phyloP scores from a whole-genome alignment of 1,140 invertebrate species.

The Euwallacea similis region DNA sequence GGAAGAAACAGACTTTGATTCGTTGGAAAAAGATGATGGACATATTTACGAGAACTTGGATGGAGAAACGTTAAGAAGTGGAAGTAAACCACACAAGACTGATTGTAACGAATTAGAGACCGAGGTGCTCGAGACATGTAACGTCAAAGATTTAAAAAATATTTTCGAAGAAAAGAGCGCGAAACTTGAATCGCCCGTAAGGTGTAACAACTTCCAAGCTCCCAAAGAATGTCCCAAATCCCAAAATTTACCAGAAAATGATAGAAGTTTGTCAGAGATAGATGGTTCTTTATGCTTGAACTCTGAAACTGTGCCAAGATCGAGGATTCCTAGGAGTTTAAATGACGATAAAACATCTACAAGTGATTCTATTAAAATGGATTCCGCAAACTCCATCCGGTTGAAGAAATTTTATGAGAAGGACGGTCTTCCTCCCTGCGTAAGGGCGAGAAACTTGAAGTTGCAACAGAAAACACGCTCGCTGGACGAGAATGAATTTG shows the following conservation, averaged over 20 bases:
- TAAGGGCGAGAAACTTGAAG: slow-evolving; percentile 60
- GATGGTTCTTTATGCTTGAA: background rate
- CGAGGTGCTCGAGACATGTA: slow-evolving; percentile 4
- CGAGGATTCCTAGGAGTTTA: background rate
- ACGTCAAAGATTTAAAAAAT: slow-evolving; percentile 45
- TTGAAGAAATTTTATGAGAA: slow-evolving; percentile 44
- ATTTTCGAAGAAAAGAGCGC: slow-evolving; percentile 41
- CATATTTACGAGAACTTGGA: slow-evolving; percentile 49
- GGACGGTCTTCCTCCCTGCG: slow-evolving; percentile 58
- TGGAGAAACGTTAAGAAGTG: slow-evolving; percentile 36
- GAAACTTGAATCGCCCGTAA: background rate
- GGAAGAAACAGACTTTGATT: slow-evolving; percentile 43
- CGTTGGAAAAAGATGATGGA: slow-evolving; percentile 42
- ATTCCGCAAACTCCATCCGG: slow-evolving; percentile 1
- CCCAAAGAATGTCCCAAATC: background rate
- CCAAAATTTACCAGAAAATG: background rate
- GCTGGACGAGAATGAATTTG: slow-evolving; percentile 70
- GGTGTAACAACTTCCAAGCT: background rate
- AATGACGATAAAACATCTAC: background rate
- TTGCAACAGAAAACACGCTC: slow-evolving; percentile 70
- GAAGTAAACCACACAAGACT: slow-evolving; percentile 29
- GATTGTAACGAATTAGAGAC: slow-evolving; percentile 12
- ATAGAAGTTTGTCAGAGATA: background rate
- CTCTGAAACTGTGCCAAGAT: background rate
- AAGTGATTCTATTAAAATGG: background rate